Evolutionary conservation across 2,888 invertebrate genomes (phyloP).

Genomic region (Protophormia terraenovae): DNA sequence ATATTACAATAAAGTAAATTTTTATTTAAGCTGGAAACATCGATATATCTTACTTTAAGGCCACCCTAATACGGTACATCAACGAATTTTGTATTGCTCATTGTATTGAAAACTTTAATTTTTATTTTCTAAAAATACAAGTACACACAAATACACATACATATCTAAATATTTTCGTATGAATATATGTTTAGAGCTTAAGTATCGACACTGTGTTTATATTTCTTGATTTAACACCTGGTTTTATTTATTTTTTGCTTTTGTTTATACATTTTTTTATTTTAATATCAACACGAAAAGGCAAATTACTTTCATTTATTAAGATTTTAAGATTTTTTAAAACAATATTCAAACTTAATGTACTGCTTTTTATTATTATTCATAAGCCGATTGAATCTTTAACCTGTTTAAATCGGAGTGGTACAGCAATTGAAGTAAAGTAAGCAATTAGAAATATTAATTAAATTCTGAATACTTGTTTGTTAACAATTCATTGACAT

Average conservation of each 20-base stretch:
- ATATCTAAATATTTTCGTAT: too few species aligned
- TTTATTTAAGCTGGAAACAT: too few species aligned
- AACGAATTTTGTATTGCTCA: too few species aligned
- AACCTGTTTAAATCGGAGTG: slow-evolving; percentile 37
- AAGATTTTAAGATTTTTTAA: slow-evolving; percentile 58
- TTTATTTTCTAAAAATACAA: too few species aligned
- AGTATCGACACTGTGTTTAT: not conserved
- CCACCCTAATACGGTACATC: too few species aligned
- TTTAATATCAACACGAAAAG: slow-evolving; percentile 53
- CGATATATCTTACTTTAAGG: too few species aligned
- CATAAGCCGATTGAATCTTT: slow-evolving; percentile 20
- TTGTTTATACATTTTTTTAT: not conserved
- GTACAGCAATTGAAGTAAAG: not conserved
- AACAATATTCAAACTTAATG: not conserved
- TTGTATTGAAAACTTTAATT: too few species aligned
- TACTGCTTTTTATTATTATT: not conserved
- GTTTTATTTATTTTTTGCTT: not conserved
- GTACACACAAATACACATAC: too few species aligned
- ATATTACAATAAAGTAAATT: too few species aligned
- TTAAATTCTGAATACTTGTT: slow-evolving; percentile 13
- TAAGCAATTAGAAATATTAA: slow-evolving; percentile 21
- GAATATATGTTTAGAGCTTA: too few species aligned
- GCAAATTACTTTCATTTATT: slow-evolving; percentile 71
- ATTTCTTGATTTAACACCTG: slow-evolving; percentile 28
- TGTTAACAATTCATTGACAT: slow-evolving; percentile 24